phyloP scores from a whole-genome alignment of 2,797 vertebrate genomes.

The Xenopus petersii region DNA sequence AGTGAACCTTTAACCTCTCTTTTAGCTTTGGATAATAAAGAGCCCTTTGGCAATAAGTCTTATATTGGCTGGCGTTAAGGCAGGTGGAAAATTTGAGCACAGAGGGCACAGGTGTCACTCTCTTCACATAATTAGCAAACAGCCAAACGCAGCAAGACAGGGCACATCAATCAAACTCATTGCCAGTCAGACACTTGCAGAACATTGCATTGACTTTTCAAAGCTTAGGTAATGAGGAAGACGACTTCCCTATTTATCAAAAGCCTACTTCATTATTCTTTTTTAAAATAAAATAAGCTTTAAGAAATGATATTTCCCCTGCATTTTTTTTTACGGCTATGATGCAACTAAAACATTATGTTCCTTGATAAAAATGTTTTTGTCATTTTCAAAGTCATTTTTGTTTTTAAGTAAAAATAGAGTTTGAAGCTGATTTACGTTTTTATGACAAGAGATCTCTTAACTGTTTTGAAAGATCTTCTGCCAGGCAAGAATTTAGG shows the following conservation, averaged over 20 bases:
- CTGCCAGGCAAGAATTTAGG: not conserved
- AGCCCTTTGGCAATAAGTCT: conserved; percentile 46
- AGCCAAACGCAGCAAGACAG: conserved; percentile 45
- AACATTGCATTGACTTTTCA: conserved; percentile 43
- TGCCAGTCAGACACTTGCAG: conserved; percentile 34
- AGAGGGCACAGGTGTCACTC: conserved; percentile 47
- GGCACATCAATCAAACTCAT: conserved; percentile 44
- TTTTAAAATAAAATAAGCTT: not conserved
- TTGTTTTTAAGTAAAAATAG: not conserved
- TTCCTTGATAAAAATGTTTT: not conserved
- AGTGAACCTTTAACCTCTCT: conserved; percentile 43
- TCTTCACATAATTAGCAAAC: conserved; percentile 48
- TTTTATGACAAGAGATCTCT: not conserved
- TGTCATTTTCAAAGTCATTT: not conserved
- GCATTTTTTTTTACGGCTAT: conserved; percentile 18
- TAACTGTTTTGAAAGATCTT: not conserved
- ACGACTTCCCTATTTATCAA: conserved; percentile 38
- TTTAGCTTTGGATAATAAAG: conserved; percentile 47
- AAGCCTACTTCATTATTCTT: conserved; percentile 33
- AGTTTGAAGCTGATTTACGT: no score
- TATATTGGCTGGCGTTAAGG: conserved; percentile 45
- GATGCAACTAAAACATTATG: not conserved
- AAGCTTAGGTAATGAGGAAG: conserved; percentile 36
- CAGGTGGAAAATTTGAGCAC: conserved; percentile 39
- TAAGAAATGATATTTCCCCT: conserved; percentile 11